A percentile compares a stretch with the other conserved stretches of the same genome.
These are phyloP conservation scores for Acridotheres tristis DNA, from an alignment of 2,797 vertebrate species.

Conservation along the genomic window DNA sequence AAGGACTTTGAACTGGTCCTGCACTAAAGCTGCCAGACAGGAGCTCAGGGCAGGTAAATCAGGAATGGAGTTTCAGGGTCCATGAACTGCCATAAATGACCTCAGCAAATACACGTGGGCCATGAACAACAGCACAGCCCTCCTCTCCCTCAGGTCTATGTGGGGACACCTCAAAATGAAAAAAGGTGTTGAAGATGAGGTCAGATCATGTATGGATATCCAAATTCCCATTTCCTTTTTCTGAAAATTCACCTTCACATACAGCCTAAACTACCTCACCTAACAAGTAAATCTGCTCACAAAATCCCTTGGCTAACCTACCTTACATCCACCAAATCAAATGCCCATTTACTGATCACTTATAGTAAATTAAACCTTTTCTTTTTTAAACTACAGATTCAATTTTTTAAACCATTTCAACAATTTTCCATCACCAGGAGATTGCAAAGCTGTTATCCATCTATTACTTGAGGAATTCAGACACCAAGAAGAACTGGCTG, in stretches of 20 bases:
- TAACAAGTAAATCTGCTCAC: neutral
- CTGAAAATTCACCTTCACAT: neutral
- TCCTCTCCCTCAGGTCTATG: neutral
- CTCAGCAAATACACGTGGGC: rapidly evolving
- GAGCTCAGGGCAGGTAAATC: neutral
- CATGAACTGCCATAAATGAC: neutral
- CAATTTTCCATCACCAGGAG: neutral
- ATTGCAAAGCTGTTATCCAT: neutral
- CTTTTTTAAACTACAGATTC: neutral
- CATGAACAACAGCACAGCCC: neutral
- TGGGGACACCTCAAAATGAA: neutral
- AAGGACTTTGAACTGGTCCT: neutral
- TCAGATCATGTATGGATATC: rapidly evolving
- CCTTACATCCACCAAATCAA: neutral
- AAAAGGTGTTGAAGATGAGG: neutral
- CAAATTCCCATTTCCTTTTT: neutral
- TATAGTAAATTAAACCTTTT: neutral
- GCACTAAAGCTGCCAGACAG: neutral
- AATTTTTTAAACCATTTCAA: neutral
- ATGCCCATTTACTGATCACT: neutral
- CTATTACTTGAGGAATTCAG: neutral
- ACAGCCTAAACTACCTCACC: neutral
- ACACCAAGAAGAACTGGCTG: neutral
- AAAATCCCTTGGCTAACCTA: neutral
- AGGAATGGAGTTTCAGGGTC: neutral